A percentile compares a stretch with the other conserved stretches of the same genome.
phyloP scores from a whole-genome alignment of 2,888 invertebrate species.

The Drosophila robusta region DNA sequence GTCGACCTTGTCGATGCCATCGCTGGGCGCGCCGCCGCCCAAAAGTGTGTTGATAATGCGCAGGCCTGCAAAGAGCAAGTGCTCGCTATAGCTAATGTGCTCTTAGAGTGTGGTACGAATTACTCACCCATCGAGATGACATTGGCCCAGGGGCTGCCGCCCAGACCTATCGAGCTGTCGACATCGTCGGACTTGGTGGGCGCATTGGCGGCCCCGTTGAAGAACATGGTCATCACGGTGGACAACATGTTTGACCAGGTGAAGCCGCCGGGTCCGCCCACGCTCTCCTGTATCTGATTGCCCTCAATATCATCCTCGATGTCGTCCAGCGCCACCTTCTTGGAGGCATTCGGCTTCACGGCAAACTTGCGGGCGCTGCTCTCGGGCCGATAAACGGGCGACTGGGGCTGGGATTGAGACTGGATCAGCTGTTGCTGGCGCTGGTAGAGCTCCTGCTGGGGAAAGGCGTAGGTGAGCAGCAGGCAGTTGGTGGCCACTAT shows the following conservation, averaged over 20 bases:
- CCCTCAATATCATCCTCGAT: constrained; percentile 91
- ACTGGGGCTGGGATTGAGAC: constrained; percentile 42
- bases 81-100: background rate
- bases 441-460: constrained; percentile 85
- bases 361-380: constrained; percentile 90
- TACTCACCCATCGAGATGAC: constrained; percentile 90
- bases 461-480: constrained; percentile 89
- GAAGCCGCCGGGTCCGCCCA: constrained; percentile 89
- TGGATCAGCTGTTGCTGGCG: constrained; percentile 65
- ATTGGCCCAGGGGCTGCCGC: constrained; percentile 95
- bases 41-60: constrained; percentile 94
- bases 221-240: constrained; percentile 94
- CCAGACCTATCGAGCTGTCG: constrained; percentile 88
- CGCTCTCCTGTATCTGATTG: constrained; percentile 91
- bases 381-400: constrained; percentile 78
- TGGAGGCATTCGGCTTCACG: constrained; percentile 94
- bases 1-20: constrained; percentile 96
- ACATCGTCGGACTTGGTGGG: constrained; percentile 93
- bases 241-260: constrained; percentile 95
- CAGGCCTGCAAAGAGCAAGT: constrained; percentile 86
- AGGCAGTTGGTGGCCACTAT: constrained; percentile 89
- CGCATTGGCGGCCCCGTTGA: constrained; percentile 87
- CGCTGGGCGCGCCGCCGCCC: constrained; percentile 90
- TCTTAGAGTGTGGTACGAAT: no score
- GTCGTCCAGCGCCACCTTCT: constrained; percentile 93